Conservation (phyloP, 2,888 invertebrate genomes). For the Agelastica alni region DNA sequence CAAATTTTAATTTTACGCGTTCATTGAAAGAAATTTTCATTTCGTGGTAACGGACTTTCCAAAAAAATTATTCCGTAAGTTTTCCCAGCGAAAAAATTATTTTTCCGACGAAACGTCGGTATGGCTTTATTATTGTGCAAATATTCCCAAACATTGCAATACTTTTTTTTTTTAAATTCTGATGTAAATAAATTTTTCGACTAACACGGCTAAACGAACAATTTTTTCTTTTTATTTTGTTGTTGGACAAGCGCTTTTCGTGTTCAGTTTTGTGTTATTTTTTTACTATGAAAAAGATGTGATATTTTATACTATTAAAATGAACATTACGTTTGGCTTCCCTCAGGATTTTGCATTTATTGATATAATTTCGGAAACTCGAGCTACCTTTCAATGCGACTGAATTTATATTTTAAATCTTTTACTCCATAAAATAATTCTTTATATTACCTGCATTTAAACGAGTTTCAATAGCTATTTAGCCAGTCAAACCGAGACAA, state of each 20-base stretch:
- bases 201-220: constrained; percentile 12
- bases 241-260: constrained; percentile 31
- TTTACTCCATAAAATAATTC: too few species aligned
- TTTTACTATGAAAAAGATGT: constrained; percentile 55
- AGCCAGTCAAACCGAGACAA: too few species aligned
- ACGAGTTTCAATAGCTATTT: too few species aligned
- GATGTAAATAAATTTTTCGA: constrained; percentile 16
- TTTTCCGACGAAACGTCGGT: background rate
- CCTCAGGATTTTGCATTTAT: constrained; percentile 52
- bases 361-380: constrained; percentile 25
- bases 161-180: constrained; percentile 9
- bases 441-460: too few species aligned
- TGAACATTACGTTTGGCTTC: constrained; percentile 52
- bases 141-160: constrained; percentile 20
- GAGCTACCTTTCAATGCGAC: constrained; percentile 21
- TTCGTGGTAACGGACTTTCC: too few species aligned
- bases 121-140: constrained; percentile 21
- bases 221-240: constrained; percentile 28
- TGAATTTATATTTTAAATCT: too few species aligned
- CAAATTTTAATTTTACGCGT: too few species aligned
- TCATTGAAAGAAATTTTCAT: background rate
- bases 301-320: constrained; percentile 58
- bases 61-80: too few species aligned
- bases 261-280: constrained; percentile 49
- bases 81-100: too few species aligned